Evolutionary conservation across 2,888 invertebrate species (phyloP).

Genomic region (Bedellia somnulentella): DNA sequence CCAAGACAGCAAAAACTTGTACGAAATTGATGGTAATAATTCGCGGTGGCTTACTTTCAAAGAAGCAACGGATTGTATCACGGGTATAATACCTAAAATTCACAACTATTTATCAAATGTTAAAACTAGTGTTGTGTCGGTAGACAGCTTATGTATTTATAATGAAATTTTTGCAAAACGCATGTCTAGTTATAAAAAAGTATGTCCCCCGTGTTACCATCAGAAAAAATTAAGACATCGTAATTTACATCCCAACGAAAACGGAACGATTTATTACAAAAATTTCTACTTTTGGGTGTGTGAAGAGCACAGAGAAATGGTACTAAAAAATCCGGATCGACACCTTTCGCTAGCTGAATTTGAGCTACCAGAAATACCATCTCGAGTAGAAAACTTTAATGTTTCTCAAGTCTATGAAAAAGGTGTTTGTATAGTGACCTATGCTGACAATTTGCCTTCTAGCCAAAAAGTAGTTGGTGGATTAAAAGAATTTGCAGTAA

Average conservation of each 20-base stretch:
- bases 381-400: constrained; percentile 36
- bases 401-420: constrained; percentile 39
- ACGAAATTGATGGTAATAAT: constrained; percentile 39
- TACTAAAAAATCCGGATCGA: constrained; percentile 35
- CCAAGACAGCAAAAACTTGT: constrained; percentile 56
- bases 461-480: constrained; percentile 48
- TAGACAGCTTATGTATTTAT: constrained; percentile 57
- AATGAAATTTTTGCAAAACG: constrained; percentile 50
- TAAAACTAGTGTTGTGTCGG: constrained; percentile 41
- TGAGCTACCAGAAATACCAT: constrained; percentile 53
- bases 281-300: constrained; percentile 66
- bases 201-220: constrained; percentile 64
- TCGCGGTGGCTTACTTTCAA: constrained; percentile 61
- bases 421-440: constrained; percentile 65
- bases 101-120: constrained; percentile 52
- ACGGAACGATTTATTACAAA: constrained; percentile 58
- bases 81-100: constrained; percentile 34
- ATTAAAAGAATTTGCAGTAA: constrained; percentile 34
- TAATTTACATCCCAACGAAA: constrained; percentile 47
- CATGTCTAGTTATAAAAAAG: constrained; percentile 49
- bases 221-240: constrained; percentile 29
- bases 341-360: constrained; percentile 23
- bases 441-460: constrained; percentile 51
- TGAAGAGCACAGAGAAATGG: constrained; percentile 43
- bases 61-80: constrained; percentile 29